Base-by-base conservation (phyloP, 2,113 vertebrate species). In the Ptilorrhoa leucosticta region DNA sequence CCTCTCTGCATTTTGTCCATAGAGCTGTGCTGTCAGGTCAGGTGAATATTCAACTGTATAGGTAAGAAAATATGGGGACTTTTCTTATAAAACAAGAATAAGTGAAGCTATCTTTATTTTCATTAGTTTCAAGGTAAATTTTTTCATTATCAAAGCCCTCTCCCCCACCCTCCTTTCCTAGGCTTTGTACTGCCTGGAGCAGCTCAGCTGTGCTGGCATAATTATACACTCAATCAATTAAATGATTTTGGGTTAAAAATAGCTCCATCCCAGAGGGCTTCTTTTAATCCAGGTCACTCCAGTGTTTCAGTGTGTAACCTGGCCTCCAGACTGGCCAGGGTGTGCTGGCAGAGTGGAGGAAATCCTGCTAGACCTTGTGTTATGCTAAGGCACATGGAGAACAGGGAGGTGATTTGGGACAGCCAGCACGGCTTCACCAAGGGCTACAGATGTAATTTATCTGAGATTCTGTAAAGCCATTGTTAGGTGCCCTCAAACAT, bases 221-320 rank as follows among this genome's bases (percentile, higher is more conserved):
- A 78, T 75, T 87, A 68, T 9, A 33, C 10, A 45, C 42, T 66
- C 27, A 47, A 84, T 84, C 69, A 87, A 53, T 94, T 14, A 89
- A 89, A 87, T 23, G 6, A 64, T 84, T 84, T 87, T 89, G 21
- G 24, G 48, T 78, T 91, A 93, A 89, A 96, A 95, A 66, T 70
- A 93, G 16, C 27, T 35, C 35, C 31, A 40, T 47, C 26, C 63
- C 58, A 27, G 31, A 20, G 58, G 35, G 35, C 39, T 87, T 26
- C 39, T 91, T 87, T 79, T 40, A 79, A 91, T 56, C 33, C 35
- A 79, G 60, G 61, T 66, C 81, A 75, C 26, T 60, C 56, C 35
- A 64, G 50, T 48, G 22, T 16, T 28, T 91, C 7, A 6, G 5
- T 31, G n/a, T 56, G 42, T 79, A 47, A 75, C 30, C 13, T 2